Evolutionary conservation across 2,888 invertebrate species (phyloP), one percentile per base, ranked within the genome.

Genomic region (Crematogaster levior): DNA sequence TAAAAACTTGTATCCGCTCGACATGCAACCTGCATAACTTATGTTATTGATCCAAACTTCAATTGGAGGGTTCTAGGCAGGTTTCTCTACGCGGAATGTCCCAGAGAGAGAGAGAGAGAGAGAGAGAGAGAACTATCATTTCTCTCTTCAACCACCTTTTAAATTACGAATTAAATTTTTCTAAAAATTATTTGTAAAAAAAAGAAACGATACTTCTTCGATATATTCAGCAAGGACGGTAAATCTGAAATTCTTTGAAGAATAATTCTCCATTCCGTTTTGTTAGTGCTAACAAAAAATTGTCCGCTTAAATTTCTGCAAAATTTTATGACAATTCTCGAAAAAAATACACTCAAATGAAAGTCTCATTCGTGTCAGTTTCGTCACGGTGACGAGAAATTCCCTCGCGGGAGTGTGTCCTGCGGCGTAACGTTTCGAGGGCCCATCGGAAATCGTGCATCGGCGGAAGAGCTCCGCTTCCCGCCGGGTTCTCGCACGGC

Each of bases 401-500:
- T 48, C 24, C 27, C 34, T 27, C 3, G 51, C 66, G 51, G 27
- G 75, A 53, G n/a, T 40, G n/a, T 40, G 61, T 66, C 66, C 48
- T 65, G 63, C 21, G 46, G 34, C 46, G 46, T 61, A 48, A 74
- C 48, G 46, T 75, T n/a, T 51, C 58, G 66, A 53, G 43, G 18
- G 27, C 43, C 53, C 75, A 66, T 75, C 53, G 53, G 75, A 75
- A 75, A 75, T 66, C 66, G 30, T 75, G 40, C 66, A 75, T 75
- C 66, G 75, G 66, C 51, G 75, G 66, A 75, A n/a, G 68, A 66
- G 60, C 73, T 24, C 53, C 81, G 84, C 77, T 81, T 87, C 77
- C 82, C 86, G 77, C 58, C 86, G 51, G 24, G 51, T 70, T 82
- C 81, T 84, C 80, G 75, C 83, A 66, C 85, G 80, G 83, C 53